A percentile compares a stretch with the other conserved stretches of the same genome.
phyloP scores from a whole-genome alignment of 92 coral and sea anemone genomes.

The Epizoanthus rinbou region DNA sequence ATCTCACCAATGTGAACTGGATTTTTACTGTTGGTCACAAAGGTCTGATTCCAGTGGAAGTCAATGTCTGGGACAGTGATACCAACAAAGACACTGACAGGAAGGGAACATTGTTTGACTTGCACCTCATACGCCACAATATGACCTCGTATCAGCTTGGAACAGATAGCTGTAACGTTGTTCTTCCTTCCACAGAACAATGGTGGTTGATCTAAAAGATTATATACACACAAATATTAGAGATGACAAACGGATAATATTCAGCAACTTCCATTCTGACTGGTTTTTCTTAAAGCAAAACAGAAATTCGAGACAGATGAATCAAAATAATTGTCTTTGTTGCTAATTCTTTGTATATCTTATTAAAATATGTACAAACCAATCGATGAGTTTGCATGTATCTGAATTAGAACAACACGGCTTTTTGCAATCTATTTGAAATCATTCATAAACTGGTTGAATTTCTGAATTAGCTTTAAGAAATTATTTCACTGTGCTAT shows the following conservation, averaged over 20 bases:
- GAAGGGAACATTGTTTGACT: slow-evolving; percentile 75
- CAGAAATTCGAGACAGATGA: no score
- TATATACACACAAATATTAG: not conserved
- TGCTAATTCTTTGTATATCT: no score
- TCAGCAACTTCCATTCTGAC: not conserved
- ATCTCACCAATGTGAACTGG: slow-evolving; percentile 29
- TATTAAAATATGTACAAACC: no score
- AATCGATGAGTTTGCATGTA: no score
- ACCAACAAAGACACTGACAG: slow-evolving; percentile 60
- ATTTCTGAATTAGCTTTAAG: no score
- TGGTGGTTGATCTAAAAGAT: slow-evolving; percentile 60
- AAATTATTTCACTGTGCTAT: no score
- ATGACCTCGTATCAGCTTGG: slow-evolving; percentile 54
- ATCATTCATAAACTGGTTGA: no score
- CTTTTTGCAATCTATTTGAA: no score
- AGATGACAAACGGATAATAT: not conserved
- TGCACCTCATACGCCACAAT: slow-evolving; percentile 65
- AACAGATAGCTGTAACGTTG: slow-evolving; percentile 60
- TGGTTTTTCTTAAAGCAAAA: no score
- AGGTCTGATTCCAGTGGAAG: slow-evolving; percentile 45
- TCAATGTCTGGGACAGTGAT: slow-evolving; percentile 65
- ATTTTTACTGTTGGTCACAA: slow-evolving; percentile 44
- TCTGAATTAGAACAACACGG: no score
- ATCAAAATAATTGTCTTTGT: no score
- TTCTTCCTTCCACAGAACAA: slow-evolving; percentile 65